Evolutionary conservation across 1,140 invertebrate genomes (phyloP).

Genomic region (Caerostris extrusa): DNA sequence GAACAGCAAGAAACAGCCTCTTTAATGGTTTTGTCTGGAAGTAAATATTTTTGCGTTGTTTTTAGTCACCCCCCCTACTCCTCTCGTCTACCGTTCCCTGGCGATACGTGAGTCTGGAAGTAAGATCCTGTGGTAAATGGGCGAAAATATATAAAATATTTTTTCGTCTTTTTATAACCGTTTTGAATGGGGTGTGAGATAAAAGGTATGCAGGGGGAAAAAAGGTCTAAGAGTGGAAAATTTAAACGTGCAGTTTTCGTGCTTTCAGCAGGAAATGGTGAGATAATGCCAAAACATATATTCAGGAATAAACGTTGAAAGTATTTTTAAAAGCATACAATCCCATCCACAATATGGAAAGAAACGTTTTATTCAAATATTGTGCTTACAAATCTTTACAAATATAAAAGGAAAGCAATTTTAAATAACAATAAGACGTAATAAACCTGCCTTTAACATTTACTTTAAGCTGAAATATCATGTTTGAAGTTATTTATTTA

Average conservation of each 20-base stretch:
- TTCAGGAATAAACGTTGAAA: background rate
- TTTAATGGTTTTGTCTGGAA: background rate
- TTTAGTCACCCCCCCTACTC: background rate
- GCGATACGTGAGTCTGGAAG: background rate
- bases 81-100: background rate
- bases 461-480: too few species aligned
- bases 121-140: background rate
- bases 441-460: too few species aligned
- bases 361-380: background rate
- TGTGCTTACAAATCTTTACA: background rate
- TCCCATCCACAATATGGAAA: background rate
- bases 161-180: background rate
- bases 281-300: background rate
- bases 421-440: too few species aligned
- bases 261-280: background rate
- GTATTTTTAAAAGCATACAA: background rate
- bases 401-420: background rate
- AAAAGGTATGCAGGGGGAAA: background rate
- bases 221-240: background rate
- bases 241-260: background rate
- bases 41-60: slow-evolving; percentile 6
- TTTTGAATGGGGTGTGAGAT: background rate
- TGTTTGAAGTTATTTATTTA: too few species aligned
- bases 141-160: background rate
- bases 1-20: background rate